Evolutionary conservation across 2,888 invertebrate species (phyloP).

Genomic region (Cosmorhoe ocellata): DNA sequence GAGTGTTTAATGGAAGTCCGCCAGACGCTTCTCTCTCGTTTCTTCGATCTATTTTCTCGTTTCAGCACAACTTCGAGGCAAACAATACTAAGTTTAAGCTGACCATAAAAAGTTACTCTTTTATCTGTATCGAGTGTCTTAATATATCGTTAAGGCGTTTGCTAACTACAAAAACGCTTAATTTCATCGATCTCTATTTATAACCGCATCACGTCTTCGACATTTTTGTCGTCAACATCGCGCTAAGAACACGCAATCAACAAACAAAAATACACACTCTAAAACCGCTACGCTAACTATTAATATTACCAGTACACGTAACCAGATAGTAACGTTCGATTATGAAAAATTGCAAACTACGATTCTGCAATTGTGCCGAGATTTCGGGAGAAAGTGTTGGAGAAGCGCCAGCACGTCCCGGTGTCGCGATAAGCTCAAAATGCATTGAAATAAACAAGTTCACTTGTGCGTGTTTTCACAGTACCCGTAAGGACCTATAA

Average conservation of each 20-base stretch:
- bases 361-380: slow-evolving; percentile 50
- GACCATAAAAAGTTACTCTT: slow-evolving; percentile 11
- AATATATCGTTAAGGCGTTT: too few species aligned
- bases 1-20: slow-evolving; percentile 48
- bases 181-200: background rate
- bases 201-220: slow-evolving; percentile 2
- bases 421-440: slow-evolving; percentile 33
- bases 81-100: slow-evolving; percentile 11
- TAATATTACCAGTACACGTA: slow-evolving; percentile 26
- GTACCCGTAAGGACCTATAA: too few species aligned
- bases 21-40: slow-evolving; percentile 36
- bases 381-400: slow-evolving; percentile 72
- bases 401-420: slow-evolving; percentile 55
- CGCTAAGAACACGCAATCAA: slow-evolving; percentile 24
- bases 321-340: slow-evolving; percentile 30
- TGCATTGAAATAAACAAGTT: slow-evolving; percentile 62
- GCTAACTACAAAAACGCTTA: too few species aligned
- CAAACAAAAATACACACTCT: slow-evolving; percentile 25
- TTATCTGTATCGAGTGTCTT: background rate
- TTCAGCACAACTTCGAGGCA: slow-evolving; percentile 15
- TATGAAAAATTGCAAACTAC: slow-evolving; percentile 28
- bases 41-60: slow-evolving; percentile 25
- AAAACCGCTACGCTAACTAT: slow-evolving; percentile 16
- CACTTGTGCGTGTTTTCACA: slow-evolving; percentile 35
- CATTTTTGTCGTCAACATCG: slow-evolving; percentile 10